These are phyloP conservation scores for Cheumatopsyche charites DNA, from an alignment of 1,140 invertebrate genomes.

Conservation along the genomic window DNA sequence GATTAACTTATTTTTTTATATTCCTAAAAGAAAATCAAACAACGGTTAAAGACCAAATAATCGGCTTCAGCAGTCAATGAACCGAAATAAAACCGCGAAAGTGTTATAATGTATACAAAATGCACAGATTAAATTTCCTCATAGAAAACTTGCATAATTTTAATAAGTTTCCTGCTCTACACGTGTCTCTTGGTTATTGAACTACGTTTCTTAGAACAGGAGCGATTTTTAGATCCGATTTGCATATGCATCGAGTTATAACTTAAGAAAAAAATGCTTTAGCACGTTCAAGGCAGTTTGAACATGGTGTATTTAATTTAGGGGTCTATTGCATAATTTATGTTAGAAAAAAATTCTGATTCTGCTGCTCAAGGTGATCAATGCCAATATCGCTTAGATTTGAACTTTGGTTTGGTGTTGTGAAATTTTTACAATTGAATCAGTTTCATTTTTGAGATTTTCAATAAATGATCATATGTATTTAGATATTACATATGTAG, in stretches of 20 bases:
- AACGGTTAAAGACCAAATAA: background rate
- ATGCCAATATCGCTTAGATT: background rate
- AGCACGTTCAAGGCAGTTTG: slow-evolving; percentile 14
- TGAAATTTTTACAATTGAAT: too few species aligned
- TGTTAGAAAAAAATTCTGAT: background rate
- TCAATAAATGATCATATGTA: background rate
- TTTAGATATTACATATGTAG: background rate
- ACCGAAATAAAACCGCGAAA: background rate
- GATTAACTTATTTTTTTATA: background rate
- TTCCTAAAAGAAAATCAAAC: background rate
- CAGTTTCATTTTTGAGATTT: background rate
- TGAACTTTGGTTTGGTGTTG: too few species aligned
- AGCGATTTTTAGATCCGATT: background rate
- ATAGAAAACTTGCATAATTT: slow-evolving; percentile 6
- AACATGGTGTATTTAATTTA: background rate
- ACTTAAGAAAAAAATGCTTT: background rate
- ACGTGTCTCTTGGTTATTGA: background rate
- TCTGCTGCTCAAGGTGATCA: background rate
- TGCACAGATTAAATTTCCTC: too few species aligned
- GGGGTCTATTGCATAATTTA: slow-evolving; percentile 9
- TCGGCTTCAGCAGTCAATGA: background rate
- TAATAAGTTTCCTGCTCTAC: background rate
- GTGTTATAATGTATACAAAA: background rate
- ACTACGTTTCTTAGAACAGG: too few species aligned
- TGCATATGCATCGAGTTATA: background rate